Percentiles rank a stretch among this genome's conserved stretches.
Conservation (phyloP, 2,888 invertebrate species). For the Lasioglossum malachurum region DNA sequence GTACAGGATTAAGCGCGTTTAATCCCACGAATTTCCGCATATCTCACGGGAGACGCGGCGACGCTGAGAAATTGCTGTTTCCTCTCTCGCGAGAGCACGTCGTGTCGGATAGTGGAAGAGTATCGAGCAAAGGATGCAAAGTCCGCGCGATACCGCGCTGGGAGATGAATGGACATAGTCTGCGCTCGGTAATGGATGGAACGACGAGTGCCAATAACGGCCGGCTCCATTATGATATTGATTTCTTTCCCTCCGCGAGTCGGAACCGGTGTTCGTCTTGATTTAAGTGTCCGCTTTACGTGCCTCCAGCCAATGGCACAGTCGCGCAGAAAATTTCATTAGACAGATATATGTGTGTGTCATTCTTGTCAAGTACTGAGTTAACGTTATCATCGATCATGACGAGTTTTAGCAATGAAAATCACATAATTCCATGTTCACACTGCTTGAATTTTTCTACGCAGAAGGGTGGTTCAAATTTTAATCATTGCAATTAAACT, state of each 20-base stretch:
- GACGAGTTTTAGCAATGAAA: background rate
- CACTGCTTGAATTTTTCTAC: too few relatives aligned
- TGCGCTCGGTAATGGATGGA: conserved; percentile 29
- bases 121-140: background rate
- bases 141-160: background rate
- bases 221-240: conserved; percentile 43
- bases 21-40: background rate
- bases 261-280: background rate
- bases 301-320: background rate
- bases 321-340: background rate
- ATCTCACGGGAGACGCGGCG: background rate
- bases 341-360: background rate
- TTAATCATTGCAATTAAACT: too few relatives aligned
- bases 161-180: conserved; percentile 21
- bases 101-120: background rate
- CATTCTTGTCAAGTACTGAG: background rate
- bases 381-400: background rate
- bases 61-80: conserved; percentile 2
- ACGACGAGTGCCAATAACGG: conserved; percentile 28
- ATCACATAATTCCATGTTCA: background rate
- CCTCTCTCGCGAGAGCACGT: conserved; percentile 1
- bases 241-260: conserved; percentile 2
- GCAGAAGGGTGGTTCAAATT: too few relatives aligned
- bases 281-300: conserved; percentile 26
- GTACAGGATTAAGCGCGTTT: background rate